Base-by-base conservation (phyloP, 92 coral and sea anemone species). In the Zoanthus sansibaricus region DNA sequence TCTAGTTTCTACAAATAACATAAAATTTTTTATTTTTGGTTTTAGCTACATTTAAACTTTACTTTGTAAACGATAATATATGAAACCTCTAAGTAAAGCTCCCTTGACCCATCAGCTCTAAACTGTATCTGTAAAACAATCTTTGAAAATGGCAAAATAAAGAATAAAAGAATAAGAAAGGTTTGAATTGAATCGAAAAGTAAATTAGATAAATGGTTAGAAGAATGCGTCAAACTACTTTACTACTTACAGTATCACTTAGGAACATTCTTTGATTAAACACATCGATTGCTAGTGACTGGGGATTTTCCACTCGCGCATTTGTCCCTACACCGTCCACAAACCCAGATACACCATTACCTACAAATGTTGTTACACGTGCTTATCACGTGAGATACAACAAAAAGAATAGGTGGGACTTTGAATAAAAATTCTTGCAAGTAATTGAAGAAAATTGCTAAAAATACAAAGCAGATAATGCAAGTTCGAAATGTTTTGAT, bases 221-320 rank as follows among this genome's bases (percentile, higher is more conserved):
- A 49, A 49, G 21, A 67, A 67, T 7, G 42, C 2, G 42, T 67
- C 6, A 69, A 69, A 10, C 7, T 11, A 62, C 17, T 17, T 20
- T 58, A 46, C 17, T 49, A 55, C 95, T 61, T 78, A 94, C 97
- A 77, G 97, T 94, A 55, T 94, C 97, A 32, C 97, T 90, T 8
- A 94, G 64, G 66, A 86, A 94, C 48, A 94, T 77, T 75, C 91
- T 87, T 72, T 78, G 82, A 45, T 92, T 89, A 12, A 31, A 49
- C 58, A 20, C 54, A 78, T 94, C 97, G 11, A 92, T 62, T 6
- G 92, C 83, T 37, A 92, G 86, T 21, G 92, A 86, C 69, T 94
- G 97, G 3, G 97, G 97, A 70, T 90, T 90, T 46, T 54, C n/a
- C 70, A 94, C 66, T 77, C 30, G 68, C 20, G 97, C 97, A 45